Conservation (phyloP, 2,113 vertebrate species). For the Notiomystis cincta region DNA sequence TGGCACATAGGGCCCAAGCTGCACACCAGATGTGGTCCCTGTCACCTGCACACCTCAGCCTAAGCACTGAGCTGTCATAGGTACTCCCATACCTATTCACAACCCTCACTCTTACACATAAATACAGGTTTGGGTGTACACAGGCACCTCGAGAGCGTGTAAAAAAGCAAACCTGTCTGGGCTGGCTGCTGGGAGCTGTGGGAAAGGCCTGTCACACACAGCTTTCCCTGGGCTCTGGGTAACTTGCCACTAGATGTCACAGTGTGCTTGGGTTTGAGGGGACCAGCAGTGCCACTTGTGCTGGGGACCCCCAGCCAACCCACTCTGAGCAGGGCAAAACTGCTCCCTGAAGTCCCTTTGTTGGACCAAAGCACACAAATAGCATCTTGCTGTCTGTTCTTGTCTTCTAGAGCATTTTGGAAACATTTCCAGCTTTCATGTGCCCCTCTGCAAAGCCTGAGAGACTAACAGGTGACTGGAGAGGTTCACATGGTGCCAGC, state of each 20-base stretch:
- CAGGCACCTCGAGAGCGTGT: not conserved
- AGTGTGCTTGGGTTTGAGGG: not conserved
- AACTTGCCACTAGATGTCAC: conserved; percentile 54
- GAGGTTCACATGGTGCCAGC: not conserved
- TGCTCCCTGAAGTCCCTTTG: not conserved
- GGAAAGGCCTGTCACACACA: no score
- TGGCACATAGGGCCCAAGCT: not conserved
- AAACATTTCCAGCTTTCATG: not conserved
- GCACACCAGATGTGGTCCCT: not conserved
- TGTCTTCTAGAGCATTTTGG: not conserved
- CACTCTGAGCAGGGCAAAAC: accelerated
- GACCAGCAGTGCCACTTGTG: not conserved
- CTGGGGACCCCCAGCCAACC: not conserved
- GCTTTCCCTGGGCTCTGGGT: not conserved
- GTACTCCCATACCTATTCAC: not conserved
- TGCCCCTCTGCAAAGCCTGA: not conserved
- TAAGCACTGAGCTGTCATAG: not conserved
- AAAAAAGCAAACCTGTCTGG: not conserved
- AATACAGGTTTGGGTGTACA: not conserved
- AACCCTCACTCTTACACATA: accelerated
- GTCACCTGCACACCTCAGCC: not conserved
- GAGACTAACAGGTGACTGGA: not conserved
- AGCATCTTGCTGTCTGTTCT: not conserved
- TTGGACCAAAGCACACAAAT: not conserved
- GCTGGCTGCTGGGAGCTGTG: not conserved